Evolutionary conservation across 2,113 vertebrate species (phyloP).

Genomic region (Malurus alboscapulatus): DNA sequence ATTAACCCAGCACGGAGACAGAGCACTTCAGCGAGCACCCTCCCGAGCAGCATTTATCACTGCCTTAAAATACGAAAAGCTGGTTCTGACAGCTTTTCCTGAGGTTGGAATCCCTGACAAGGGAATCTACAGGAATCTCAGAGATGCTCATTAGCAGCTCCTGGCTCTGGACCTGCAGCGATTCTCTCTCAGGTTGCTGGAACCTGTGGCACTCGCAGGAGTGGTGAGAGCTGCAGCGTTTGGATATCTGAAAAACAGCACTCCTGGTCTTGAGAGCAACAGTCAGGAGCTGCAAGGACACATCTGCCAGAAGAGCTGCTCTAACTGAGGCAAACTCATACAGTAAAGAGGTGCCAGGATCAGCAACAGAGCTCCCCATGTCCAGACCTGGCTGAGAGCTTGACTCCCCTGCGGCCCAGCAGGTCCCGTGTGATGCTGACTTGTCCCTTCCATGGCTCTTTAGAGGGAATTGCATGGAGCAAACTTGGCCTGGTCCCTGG

Average conservation of each 20-base stretch:
- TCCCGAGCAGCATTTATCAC: neutral
- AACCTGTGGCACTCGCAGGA: neutral
- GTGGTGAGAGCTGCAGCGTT: neutral
- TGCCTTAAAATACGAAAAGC: neutral
- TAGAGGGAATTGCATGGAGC: neutral
- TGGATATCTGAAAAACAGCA: neutral
- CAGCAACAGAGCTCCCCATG: neutral
- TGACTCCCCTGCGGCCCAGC: neutral
- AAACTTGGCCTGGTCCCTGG: neutral
- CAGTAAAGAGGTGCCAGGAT: neutral
- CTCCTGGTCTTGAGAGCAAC: neutral
- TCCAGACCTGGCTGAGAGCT: neutral
- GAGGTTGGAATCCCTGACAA: neutral
- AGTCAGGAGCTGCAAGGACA: neutral
- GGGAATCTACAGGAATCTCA: neutral
- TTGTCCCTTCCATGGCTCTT: neutral
- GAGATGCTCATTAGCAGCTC: neutral
- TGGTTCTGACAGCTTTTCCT: neutral
- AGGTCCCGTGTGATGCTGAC: fast-evolving
- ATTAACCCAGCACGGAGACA: neutral
- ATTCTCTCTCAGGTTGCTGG: neutral
- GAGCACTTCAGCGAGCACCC: neutral
- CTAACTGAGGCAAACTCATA: fast-evolving
- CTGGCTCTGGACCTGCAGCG: neutral
- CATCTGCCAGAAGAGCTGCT: neutral